Conservation (phyloP, 1,140 invertebrate genomes). For the Diplogasteroides magnus region DNA sequence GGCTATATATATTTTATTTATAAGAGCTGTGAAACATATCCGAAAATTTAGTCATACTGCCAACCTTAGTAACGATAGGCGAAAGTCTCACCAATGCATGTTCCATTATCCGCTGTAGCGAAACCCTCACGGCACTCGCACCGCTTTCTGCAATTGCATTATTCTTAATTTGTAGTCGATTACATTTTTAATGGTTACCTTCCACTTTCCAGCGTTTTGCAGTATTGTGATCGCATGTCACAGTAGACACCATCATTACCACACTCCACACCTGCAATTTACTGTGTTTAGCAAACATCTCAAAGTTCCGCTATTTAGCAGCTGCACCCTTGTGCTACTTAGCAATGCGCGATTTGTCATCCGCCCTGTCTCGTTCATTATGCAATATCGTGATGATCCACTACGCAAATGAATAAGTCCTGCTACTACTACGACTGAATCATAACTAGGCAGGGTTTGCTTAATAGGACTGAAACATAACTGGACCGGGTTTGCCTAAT, state of each 20-base stretch:
- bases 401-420: neutral
- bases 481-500: neutral
- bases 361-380: neutral
- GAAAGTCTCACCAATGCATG: slow-evolving; percentile 22
- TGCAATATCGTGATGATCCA: neutral
- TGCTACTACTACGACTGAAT: neutral
- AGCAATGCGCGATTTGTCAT: too few species aligned
- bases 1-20: neutral
- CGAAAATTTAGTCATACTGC: neutral
- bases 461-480: neutral
- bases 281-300: neutral
- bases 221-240: slow-evolving; percentile 37
- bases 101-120: slow-evolving; percentile 13
- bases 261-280: neutral
- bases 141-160: slow-evolving; percentile 35
- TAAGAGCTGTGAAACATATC: neutral
- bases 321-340: neutral
- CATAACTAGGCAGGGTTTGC: neutral
- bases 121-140: slow-evolving; percentile 52
- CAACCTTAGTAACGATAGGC: neutral
- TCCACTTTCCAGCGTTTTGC: neutral
- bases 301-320: neutral
- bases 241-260: neutral
- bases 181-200: slow-evolving; percentile 47
- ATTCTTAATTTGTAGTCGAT: slow-evolving; percentile 53